Base-by-base conservation (phyloP, 2,797 vertebrate species). In the Oreonectes daqikongensis region DNA sequence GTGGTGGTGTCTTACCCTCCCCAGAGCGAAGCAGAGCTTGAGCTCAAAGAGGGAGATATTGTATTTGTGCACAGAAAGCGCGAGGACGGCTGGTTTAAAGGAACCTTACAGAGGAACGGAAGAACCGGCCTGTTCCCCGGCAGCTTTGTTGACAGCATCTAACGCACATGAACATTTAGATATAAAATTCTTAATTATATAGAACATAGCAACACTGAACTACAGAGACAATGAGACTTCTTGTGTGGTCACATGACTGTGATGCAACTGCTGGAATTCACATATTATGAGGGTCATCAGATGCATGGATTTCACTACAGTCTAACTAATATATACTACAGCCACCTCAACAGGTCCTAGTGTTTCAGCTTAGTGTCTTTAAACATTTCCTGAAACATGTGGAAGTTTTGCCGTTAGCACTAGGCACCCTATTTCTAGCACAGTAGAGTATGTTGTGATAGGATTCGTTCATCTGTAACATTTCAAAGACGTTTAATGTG, bases 71-170 rank as follows among this genome's bases (percentile, higher is more conserved):
- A 99, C 92, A 95, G 95, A 86, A 99, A 99, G 79, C 89, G 96
- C 1, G 98, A 99, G 82, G 98, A 99, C 24, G 98, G 98, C 89
- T 99, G 98, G 98, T 99, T 98, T 90, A 99, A 99, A 93, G 98
- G 98, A 85, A 99, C 98, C 0, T 92, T 99, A 75, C 98, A 99
- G 80, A 94, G 96, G 32, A 99, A 98, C 48, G 98, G 97, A 83
- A 94, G 96, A 87, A 99, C 98, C 0, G 98, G 97, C 38, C 94
- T 99, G 79, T 99, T 99, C 85, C 98, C 98, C 0, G 98, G 97
- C 85, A 99, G 97, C 94, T 99, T 99, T 69, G 98, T 99, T 46
- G 96, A 99, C 89, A 97, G 91, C 88, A 91, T 99, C 89, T 99
- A 89, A 96, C 57, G 42, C 75, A 75, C 53, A 72, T 48, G 18